Conservation (phyloP, 1,140 invertebrate species). For the Drosophila nigrodunni region DNA sequence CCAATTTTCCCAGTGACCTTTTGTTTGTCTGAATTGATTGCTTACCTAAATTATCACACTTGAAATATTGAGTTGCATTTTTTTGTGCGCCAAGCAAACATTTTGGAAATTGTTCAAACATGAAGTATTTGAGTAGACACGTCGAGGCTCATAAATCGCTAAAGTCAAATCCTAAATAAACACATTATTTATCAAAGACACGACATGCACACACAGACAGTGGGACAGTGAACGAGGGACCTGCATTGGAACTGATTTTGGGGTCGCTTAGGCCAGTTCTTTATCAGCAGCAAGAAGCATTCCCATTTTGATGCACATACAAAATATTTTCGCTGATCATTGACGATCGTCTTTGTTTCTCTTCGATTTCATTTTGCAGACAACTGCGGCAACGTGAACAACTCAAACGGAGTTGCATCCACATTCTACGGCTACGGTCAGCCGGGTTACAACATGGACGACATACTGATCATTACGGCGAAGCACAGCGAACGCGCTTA, state of each 20-base stretch:
- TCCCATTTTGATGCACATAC: conserved; percentile 38
- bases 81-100: not conserved
- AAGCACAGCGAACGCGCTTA: conserved; percentile 90
- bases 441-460: conserved; percentile 88
- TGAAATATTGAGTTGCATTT: conserved; percentile 38
- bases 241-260: conserved; percentile 24
- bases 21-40: conserved; percentile 26
- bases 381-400: conserved; percentile 83
- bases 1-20: conserved; percentile 31
- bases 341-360: conserved; percentile 19
- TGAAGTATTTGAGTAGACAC: conserved; percentile 57
- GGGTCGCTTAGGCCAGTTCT: conserved; percentile 63
- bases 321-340: conserved; percentile 46
- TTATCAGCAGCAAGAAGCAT: conserved; percentile 63
- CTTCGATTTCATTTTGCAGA: conserved; percentile 83
- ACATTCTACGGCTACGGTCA: conserved; percentile 59
- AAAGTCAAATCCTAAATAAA: conserved; percentile 82
- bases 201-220: conserved; percentile 25
- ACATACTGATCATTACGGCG: conserved; percentile 91
- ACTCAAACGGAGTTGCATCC: conserved; percentile 60
- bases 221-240: not conserved
- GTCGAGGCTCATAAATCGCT: conserved; percentile 65
- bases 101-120: conserved; percentile 26
- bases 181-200: conserved; percentile 79
- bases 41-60: conserved; percentile 47